Conservation (phyloP, 2,888 invertebrate species). For the Phyllotreta cruciferae region DNA sequence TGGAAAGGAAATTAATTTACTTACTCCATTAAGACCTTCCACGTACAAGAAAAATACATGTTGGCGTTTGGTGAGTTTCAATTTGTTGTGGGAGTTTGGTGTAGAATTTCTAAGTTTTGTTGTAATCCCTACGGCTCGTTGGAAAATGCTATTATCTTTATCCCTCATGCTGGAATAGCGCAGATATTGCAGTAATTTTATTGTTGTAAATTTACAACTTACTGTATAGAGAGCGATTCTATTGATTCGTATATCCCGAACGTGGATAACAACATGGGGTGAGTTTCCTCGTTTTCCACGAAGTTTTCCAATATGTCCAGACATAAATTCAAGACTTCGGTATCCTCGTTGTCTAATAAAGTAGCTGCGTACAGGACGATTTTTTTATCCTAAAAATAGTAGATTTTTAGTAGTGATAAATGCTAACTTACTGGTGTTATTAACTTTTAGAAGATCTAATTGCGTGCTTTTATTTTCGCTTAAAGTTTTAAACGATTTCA, state of each 20-base stretch:
- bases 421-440: background rate
- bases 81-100: constrained; percentile 33
- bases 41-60: constrained; percentile 34
- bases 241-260: constrained; percentile 51
- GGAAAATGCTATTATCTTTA: constrained; percentile 36
- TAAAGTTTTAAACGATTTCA: constrained; percentile 33
- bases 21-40: constrained; percentile 33
- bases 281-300: constrained; percentile 41
- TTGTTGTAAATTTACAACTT: background rate
- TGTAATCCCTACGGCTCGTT: constrained; percentile 40
- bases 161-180: constrained; percentile 41
- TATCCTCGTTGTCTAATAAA: constrained; percentile 44
- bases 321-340: constrained; percentile 41
- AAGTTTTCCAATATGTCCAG: constrained; percentile 49
- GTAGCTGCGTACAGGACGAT: constrained; percentile 47
- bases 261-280: constrained; percentile 42
- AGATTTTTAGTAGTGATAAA: background rate
- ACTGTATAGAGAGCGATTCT: constrained; percentile 48
- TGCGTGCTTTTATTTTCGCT: constrained; percentile 33
- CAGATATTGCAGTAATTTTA: background rate
- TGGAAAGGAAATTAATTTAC: background rate
- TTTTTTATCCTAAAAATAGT: constrained; percentile 45
- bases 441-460: constrained; percentile 30
- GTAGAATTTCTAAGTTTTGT: constrained; percentile 38
- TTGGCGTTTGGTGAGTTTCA: constrained; percentile 29